Conservation (phyloP, 2,888 invertebrate species). For the Trachelus tabidus region DNA sequence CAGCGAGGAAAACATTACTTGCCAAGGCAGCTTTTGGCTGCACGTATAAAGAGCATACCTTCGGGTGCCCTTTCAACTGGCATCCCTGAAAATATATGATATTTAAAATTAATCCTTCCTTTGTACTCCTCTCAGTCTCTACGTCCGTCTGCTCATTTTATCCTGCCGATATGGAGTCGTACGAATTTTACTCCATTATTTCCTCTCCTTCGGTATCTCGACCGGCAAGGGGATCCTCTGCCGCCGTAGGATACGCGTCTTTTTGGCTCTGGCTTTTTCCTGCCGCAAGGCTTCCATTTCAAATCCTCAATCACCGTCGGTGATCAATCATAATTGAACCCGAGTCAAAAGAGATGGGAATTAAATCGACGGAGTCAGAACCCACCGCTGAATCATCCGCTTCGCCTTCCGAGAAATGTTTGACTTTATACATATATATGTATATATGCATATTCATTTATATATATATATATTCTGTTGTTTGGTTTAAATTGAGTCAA, state of each 20-base stretch:
- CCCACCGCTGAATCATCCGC: constrained; percentile 9
- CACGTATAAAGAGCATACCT: background rate
- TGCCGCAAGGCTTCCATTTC: constrained; percentile 53
- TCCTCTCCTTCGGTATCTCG: constrained; percentile 32
- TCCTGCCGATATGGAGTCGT: constrained; percentile 62
- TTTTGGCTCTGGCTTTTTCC: constrained; percentile 51
- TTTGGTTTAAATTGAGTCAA: background rate
- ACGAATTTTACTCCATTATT: constrained; percentile 63
- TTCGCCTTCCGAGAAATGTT: constrained; percentile 15
- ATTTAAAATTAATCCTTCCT: constrained; percentile 66
- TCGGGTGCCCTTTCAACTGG: constrained; percentile 33
- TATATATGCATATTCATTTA: background rate
- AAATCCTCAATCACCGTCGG: constrained; percentile 61
- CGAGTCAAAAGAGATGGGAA: constrained; percentile 42
- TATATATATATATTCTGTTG: background rate
- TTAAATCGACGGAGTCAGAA: constrained; percentile 20
- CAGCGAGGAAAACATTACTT: constrained; percentile 36
- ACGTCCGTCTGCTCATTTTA: constrained; percentile 60
- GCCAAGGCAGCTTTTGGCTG: constrained; percentile 25
- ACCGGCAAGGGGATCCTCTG: constrained; percentile 1
- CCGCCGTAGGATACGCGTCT: constrained; percentile 38
- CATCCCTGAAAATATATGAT: constrained; percentile 49
- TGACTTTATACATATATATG: background rate
- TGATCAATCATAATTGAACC: constrained; percentile 64
- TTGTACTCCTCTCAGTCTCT: constrained; percentile 46